These are phyloP conservation scores for Blastobasis adustella DNA, from an alignment of 2,888 invertebrate species.

Conservation along the genomic window DNA sequence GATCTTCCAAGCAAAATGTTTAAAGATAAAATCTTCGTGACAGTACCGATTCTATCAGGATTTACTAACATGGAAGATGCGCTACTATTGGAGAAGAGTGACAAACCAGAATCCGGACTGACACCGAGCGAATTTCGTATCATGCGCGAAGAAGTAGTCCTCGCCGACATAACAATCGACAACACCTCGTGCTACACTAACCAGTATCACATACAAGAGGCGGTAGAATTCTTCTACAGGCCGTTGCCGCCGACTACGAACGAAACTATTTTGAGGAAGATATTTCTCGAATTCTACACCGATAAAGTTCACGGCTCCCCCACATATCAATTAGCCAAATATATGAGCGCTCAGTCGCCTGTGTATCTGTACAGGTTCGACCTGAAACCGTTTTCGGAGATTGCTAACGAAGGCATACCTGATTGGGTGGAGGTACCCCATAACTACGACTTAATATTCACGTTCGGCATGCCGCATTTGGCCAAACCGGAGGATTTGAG, in stretches of 20 bases:
- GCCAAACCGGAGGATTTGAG: conserved; percentile 71
- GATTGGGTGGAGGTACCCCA: conserved; percentile 88
- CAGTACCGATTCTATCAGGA: conserved; percentile 84
- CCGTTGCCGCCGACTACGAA: conserved; percentile 79
- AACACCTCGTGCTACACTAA: conserved; percentile 77
- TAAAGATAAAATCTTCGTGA: conserved; percentile 75
- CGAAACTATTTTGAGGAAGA: conserved; percentile 75
- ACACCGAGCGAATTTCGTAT: conserved; percentile 75
- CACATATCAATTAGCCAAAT: conserved; percentile 79
- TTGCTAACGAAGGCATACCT: conserved; percentile 79
- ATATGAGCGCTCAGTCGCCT: conserved; percentile 72
- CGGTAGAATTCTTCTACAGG: conserved; percentile 84
- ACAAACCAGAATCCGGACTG: conserved; percentile 76
- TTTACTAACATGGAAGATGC: conserved; percentile 90
- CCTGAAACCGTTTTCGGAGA: conserved; percentile 79
- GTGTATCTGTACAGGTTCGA: conserved; percentile 86
- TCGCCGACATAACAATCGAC: conserved; percentile 74
- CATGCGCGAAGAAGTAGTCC: conserved; percentile 77
- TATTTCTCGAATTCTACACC: conserved; percentile 82
- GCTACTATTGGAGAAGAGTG: conserved; percentile 72
- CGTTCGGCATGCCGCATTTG: conserved; percentile 88
- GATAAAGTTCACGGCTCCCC: conserved; percentile 85
- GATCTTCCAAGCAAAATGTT: conserved; percentile 79
- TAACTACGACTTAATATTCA: conserved; percentile 86
- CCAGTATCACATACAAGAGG: conserved; percentile 79